phyloP scores from a whole-genome alignment of 2,797 vertebrate genomes.

The Sebastes diploproa region DNA sequence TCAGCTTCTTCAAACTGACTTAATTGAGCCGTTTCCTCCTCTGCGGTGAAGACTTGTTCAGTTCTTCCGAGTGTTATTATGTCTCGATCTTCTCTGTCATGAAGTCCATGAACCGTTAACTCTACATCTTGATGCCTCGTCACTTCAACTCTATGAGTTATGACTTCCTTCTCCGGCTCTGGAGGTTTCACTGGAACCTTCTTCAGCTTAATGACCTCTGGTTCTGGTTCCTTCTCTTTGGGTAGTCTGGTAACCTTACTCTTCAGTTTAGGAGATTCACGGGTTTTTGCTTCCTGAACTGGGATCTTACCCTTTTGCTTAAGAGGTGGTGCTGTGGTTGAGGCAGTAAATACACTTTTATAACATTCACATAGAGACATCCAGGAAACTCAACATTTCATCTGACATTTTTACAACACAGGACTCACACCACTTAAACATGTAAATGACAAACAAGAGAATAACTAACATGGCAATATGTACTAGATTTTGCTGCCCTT shows the following conservation, averaged over 20 bases:
- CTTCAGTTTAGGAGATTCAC: conserved; percentile 70
- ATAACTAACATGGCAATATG: neutral
- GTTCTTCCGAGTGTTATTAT: conserved; percentile 55
- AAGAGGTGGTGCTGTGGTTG: conserved; percentile 70
- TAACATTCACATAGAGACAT: conserved; percentile 31
- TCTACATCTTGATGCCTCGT: conserved; percentile 45
- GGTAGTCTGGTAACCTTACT: conserved; percentile 58
- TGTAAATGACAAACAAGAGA: neutral
- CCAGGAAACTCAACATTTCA: conserved; percentile 1
- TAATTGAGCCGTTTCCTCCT: conserved; percentile 41
- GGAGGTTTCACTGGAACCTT: conserved; percentile 63
- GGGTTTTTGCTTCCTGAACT: conserved; percentile 72
- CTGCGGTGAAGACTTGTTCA: conserved; percentile 59
- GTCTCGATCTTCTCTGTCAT: conserved; percentile 62
- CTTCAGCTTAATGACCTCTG: conserved; percentile 68
- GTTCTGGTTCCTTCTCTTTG: conserved; percentile 69
- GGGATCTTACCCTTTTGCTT: conserved; percentile 80
- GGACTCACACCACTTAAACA: conserved; percentile 7
- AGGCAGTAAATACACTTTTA: conserved; percentile 54
- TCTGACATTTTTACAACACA: conserved; percentile 3
- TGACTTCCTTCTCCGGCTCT: conserved; percentile 57
- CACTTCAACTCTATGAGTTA: conserved; percentile 55
- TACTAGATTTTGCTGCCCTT: neutral
- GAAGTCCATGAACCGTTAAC: conserved; percentile 50
- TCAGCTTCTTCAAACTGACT: conserved; percentile 44